phyloP scores from a whole-genome alignment of 35 echinoderm and acorn worm genomes.

The Apostichopus japonicus region DNA sequence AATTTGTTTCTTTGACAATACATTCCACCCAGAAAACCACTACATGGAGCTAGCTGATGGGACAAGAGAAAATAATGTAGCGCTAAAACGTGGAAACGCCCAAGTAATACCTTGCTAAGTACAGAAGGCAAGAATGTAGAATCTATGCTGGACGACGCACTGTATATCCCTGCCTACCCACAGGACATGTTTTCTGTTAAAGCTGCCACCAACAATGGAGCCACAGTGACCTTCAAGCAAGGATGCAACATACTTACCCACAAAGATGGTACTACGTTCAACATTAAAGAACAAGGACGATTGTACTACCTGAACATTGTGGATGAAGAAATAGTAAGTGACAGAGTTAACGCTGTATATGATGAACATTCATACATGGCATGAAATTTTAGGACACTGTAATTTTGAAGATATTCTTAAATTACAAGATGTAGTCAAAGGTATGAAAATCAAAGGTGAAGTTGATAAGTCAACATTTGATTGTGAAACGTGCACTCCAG shows the following conservation, averaged over 20 bases:
- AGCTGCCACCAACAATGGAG: conserved; percentile 22
- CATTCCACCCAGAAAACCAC: conserved; percentile 45
- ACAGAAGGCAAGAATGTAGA: not conserved
- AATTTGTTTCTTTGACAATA: conserved; percentile 44
- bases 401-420: no score
- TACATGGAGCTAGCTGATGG: conserved; percentile 66
- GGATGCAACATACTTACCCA: not conserved
- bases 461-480: no score
- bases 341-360: not conserved
- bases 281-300: conserved; percentile 13
- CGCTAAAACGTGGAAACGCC: conserved; percentile 20
- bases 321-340: no score
- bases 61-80: not conserved
- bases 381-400: no score
- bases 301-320: conserved; percentile 36
- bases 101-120: not conserved
- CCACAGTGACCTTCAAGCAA: not conserved
- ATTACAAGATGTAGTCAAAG: no score
- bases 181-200: conserved; percentile 63
- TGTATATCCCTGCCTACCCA: no score
- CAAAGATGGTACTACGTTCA: conserved; percentile 25
- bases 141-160: not conserved
- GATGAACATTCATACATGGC: not conserved
- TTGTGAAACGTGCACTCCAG: no score
- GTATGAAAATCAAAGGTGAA: no score